Evolutionary conservation across 2,113 vertebrate species (phyloP).

Genomic region (Gavia stellata): DNA sequence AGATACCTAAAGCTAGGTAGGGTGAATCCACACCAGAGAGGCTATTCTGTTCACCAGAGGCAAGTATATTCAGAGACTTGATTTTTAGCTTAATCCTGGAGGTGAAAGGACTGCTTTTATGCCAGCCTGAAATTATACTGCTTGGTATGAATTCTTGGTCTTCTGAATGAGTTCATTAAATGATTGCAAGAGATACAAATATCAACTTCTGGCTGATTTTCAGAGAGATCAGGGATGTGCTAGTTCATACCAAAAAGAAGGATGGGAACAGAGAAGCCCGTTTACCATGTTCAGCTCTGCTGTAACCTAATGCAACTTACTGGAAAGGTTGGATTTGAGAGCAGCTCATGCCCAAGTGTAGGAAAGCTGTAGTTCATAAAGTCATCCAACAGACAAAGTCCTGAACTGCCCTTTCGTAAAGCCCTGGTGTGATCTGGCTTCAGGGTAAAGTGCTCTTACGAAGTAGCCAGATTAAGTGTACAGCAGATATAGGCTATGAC

Average conservation of each 20-base stretch:
- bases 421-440: background rate
- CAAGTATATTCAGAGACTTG: background rate
- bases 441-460: background rate
- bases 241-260: background rate
- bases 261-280: background rate
- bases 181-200: background rate
- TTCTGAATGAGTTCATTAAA: background rate
- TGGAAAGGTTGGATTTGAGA: background rate
- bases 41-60: background rate
- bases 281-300: background rate
- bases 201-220: background rate
- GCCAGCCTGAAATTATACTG: background rate
- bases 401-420: background rate
- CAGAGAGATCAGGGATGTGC: background rate
- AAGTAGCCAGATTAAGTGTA: background rate
- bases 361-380: background rate
- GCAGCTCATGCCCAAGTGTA: background rate
- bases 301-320: background rate
- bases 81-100: background rate
- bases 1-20: background rate
- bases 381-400: background rate
- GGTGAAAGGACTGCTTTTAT: background rate
- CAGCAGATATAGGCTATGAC: background rate
- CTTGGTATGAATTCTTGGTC: background rate
- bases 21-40: background rate